A percentile compares a stretch with the other conserved stretches of the same genome.
These are phyloP conservation scores for Sanderia malayensis DNA, from an alignment of 30 jellyfish, hydroid and myxozoan genomes.

Conservation along the genomic window DNA sequence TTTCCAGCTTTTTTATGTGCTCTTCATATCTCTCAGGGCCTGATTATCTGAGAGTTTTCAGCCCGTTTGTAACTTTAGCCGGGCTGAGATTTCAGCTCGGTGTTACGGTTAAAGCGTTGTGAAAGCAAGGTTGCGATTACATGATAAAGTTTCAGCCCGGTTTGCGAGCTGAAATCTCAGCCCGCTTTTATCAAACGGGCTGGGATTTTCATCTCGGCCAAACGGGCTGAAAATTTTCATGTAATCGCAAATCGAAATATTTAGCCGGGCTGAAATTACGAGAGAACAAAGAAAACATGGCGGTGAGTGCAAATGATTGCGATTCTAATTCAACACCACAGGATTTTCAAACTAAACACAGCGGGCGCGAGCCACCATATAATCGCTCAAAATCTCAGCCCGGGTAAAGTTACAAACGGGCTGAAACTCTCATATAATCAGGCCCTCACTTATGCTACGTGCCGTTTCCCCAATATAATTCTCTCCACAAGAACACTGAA, in stretches of 20 bases:
- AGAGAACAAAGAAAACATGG: background rate
- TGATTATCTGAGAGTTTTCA: no score
- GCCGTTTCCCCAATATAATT: no score
- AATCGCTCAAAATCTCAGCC: conserved; percentile 9
- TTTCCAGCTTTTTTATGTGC: no score
- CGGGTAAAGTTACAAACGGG: conserved; percentile 15
- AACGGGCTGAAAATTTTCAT: conserved; percentile 25
- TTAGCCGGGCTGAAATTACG: background rate
- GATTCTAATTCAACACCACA: no score
- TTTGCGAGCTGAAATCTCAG: conserved; percentile 36
- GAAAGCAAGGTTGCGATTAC: conserved; percentile 14
- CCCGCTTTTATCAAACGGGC: conserved; percentile 13
- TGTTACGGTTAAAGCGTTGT: conserved; percentile 17
- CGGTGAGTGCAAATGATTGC: conserved; percentile 4
- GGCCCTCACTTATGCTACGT: no score
- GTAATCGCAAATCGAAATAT: background rate
- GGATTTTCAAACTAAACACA: background rate
- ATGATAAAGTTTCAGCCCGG: conserved; percentile 11
- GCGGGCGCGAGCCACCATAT: background rate
- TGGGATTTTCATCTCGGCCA: no score
- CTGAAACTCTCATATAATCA: no score
- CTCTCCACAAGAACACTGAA: no score
- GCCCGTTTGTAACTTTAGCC: no score
- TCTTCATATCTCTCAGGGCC: no score
- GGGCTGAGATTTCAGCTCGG: no score